These are phyloP conservation scores for Gyrodactylus bullatarudis DNA, from an alignment of 1,140 invertebrate genomes.

Conservation along the genomic window DNA sequence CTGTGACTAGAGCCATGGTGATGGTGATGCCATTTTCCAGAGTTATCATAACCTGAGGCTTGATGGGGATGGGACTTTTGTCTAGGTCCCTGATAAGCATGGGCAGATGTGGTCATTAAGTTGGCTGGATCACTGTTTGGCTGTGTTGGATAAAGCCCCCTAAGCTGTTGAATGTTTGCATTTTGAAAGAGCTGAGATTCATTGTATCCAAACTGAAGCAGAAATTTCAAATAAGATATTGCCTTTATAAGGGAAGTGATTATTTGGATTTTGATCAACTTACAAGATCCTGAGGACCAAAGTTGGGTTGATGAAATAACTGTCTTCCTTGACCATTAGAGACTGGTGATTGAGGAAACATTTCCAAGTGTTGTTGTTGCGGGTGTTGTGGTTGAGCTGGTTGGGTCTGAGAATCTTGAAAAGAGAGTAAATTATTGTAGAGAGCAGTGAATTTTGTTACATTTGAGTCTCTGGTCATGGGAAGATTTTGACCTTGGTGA, in stretches of 20 bases:
- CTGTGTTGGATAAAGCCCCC: neutral
- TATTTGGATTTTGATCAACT: neutral
- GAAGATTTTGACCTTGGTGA: too few species aligned
- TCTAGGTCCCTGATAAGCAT: neutral
- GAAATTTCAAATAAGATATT: neutral
- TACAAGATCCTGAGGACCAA: neutral
- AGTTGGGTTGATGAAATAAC: neutral
- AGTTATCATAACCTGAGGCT: too few species aligned
- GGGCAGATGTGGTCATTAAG: neutral
- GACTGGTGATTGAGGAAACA: neutral
- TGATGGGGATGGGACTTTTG: too few species aligned
- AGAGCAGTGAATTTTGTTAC: too few species aligned
- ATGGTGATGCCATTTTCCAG: neutral
- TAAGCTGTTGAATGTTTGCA: neutral
- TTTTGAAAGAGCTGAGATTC: neutral
- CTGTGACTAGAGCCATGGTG: neutral
- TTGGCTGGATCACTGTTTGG: neutral
- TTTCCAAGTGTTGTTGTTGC: neutral
- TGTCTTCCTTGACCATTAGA: neutral
- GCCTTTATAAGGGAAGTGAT: neutral
- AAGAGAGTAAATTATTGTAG: too few species aligned
- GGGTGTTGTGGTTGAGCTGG: neutral
- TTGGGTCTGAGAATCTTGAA: neutral
- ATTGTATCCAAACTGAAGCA: neutral
- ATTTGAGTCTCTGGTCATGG: too few species aligned